Evolutionary conservation across 2,113 vertebrate genomes (phyloP).

Genomic region (Struthio camelus): DNA sequence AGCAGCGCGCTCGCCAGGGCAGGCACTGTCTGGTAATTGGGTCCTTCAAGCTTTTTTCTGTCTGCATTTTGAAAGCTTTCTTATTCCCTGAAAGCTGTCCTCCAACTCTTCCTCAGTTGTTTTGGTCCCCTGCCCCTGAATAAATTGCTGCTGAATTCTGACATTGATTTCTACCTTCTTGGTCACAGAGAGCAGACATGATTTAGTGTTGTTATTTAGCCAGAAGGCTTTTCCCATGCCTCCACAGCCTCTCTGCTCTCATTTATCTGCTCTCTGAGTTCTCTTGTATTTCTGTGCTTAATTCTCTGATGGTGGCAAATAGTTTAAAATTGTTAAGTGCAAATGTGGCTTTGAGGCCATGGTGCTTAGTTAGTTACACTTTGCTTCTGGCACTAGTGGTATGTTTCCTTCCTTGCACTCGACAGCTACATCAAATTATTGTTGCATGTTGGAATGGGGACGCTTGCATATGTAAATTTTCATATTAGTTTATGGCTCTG

Average conservation of each 20-base stretch:
- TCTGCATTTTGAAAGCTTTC: neutral
- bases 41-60: neutral
- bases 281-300: neutral
- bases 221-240: neutral
- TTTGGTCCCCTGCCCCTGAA: neutral
- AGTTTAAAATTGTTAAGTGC: neutral
- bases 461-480: neutral
- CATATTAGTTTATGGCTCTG: neutral
- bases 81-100: neutral
- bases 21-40: neutral
- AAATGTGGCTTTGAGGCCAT: neutral
- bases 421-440: neutral
- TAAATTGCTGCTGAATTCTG: neutral
- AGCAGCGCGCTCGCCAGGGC: neutral
- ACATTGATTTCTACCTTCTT: conserved; percentile 13
- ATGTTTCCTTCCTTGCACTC: neutral
- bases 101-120: neutral
- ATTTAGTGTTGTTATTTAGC: neutral
- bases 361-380: neutral
- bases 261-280: neutral
- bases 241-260: neutral
- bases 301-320: neutral
- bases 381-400: neutral
- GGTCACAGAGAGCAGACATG: neutral
- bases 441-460: neutral